These are phyloP conservation scores for Antheraea yamamai DNA, from an alignment of 2,888 invertebrate genomes.

Conservation along the genomic window DNA sequence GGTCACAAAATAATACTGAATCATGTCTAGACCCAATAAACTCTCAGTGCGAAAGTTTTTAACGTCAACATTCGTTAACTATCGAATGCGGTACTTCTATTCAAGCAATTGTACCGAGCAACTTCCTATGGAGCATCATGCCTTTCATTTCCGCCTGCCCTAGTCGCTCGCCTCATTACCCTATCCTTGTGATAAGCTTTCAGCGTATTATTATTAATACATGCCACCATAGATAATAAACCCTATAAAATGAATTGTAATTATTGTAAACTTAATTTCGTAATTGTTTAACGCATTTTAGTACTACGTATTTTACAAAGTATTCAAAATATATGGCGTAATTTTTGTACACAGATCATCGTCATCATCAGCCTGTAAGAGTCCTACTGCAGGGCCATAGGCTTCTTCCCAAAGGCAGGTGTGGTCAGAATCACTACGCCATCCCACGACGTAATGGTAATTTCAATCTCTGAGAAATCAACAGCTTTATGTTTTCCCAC, in stretches of 20 bases:
- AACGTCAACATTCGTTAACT: constrained; percentile 7
- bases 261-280: neutral
- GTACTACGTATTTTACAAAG: neutral
- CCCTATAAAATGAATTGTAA: neutral
- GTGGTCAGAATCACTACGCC: no score
- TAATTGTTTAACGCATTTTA: neutral
- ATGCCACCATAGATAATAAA: neutral
- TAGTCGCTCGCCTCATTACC: constrained; percentile 14
- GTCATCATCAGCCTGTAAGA: no score
- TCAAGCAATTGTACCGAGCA: constrained; percentile 14
- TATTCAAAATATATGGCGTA: no score
- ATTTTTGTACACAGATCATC: no score
- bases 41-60: neutral
- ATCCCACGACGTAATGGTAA: no score
- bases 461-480: no score
- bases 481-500: no score
- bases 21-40: neutral
- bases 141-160: constrained; percentile 19
- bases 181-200: neutral
- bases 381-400: no score
- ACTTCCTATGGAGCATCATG: constrained; percentile 26
- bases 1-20: neutral
- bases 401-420: no score
- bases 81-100: neutral
- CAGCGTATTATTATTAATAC: neutral